These are phyloP conservation scores for Lagopus muta DNA, from an alignment of 2,113 vertebrate species.

Conservation along the genomic window DNA sequence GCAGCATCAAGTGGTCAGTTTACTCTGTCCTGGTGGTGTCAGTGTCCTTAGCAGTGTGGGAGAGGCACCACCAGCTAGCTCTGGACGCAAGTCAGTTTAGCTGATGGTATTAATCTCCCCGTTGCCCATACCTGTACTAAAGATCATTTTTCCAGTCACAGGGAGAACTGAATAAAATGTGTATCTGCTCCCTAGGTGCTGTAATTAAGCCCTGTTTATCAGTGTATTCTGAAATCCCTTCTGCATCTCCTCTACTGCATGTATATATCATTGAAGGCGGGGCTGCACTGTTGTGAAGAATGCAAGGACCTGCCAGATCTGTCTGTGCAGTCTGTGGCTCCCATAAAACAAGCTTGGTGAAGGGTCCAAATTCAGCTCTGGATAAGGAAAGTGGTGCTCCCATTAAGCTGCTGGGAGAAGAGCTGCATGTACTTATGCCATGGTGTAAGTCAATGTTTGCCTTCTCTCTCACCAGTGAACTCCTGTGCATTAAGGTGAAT, in stretches of 20 bases:
- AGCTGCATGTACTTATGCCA: not conserved
- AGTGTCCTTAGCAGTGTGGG: not conserved
- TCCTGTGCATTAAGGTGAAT: not conserved
- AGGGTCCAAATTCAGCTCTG: not conserved
- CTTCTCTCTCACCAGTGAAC: not conserved
- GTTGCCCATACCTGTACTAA: not conserved
- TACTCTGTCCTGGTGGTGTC: not conserved
- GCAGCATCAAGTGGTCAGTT: not conserved
- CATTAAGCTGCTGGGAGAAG: not conserved
- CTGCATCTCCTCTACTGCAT: not conserved
- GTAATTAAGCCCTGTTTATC: not conserved
- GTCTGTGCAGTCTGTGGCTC: not conserved
- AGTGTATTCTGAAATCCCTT: not conserved
- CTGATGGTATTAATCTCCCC: fast-evolving
- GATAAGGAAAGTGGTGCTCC: not conserved
- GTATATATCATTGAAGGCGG: not conserved
- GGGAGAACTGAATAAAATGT: not conserved
- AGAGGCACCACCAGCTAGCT: not conserved
- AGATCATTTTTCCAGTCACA: not conserved
- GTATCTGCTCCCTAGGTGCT: not conserved
- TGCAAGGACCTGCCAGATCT: not conserved
- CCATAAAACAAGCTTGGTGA: not conserved
- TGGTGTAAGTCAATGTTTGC: not conserved
- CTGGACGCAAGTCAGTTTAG: not conserved
- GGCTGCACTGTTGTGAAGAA: not conserved